phyloP scores from a whole-genome alignment of 2,797 vertebrate species.

The Acipenser transmontanus region DNA sequence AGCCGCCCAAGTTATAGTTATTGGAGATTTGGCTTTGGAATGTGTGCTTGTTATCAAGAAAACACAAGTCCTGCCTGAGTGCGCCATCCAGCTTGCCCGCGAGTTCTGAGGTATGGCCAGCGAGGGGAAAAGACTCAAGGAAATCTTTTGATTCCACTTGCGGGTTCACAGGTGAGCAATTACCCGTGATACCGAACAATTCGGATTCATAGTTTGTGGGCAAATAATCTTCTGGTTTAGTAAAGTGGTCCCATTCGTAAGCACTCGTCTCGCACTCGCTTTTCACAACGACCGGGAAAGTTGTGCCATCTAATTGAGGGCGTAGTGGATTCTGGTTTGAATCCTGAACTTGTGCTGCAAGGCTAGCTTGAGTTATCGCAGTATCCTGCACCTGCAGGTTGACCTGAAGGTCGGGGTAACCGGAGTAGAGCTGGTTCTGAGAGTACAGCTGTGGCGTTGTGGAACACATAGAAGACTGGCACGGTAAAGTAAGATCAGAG shows the following conservation, averaged over 20 bases:
- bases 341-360: conserved; percentile 39
- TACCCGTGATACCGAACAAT: conserved; percentile 63
- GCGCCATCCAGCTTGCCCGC: conserved; percentile 68
- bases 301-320: conserved; percentile 59
- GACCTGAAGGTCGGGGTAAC: conserved; percentile 59
- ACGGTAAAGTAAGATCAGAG: conserved; percentile 51
- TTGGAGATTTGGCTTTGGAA: conserved; percentile 55
- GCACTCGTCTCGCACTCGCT: conserved; percentile 80
- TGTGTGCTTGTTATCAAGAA: conserved; percentile 59
- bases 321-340: conserved; percentile 45
- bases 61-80: conserved; percentile 69
- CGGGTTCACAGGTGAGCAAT: conserved; percentile 59
- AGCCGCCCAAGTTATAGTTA: conserved; percentile 56
- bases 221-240: conserved; percentile 60
- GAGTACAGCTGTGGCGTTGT: conserved; percentile 52
- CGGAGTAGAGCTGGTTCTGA: conserved; percentile 59
- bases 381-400: conserved; percentile 53
- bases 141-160: conserved; percentile 74
- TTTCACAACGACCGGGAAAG: conserved; percentile 75
- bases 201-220: conserved; percentile 68
- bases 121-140: conserved; percentile 64
- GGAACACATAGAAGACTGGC: conserved; percentile 66
- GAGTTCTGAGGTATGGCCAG: conserved; percentile 60
- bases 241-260: conserved; percentile 77
- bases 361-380: conserved; percentile 54